Percentiles rank a stretch among this genome's conserved stretches.
Conservation (phyloP, 2,797 vertebrate genomes). For the Echiichthys vipera region DNA sequence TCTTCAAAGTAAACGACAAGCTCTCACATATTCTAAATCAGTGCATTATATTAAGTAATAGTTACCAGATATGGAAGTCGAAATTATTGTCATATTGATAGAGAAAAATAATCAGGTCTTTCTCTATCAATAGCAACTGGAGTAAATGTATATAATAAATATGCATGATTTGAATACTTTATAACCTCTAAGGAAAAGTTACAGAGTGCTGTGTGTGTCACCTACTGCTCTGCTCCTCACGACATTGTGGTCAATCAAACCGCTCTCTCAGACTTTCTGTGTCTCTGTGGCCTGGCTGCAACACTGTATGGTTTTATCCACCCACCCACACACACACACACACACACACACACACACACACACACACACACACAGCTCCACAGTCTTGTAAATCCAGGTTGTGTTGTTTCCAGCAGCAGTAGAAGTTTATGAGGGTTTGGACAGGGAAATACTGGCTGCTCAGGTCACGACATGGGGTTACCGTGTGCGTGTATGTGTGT, state of each 20-base stretch:
- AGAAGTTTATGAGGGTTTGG: constrained; percentile 66
- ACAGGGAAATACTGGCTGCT: constrained; percentile 50
- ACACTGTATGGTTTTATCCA: constrained; percentile 43
- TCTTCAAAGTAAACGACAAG: not conserved
- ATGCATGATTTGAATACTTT: not conserved
- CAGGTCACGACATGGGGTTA: constrained; percentile 70
- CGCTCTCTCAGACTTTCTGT: constrained; percentile 49
- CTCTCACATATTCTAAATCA: constrained; percentile 3
- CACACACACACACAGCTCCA: constrained; percentile 27
- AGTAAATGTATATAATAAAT: not conserved
- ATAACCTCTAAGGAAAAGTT: not conserved
- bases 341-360: constrained; percentile 28
- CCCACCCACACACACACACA: constrained; percentile 30
- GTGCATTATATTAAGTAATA: not conserved
- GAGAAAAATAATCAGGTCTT: not conserved
- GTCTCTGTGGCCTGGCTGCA: constrained; percentile 72
- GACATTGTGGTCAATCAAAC: constrained; percentile 67
- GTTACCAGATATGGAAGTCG: not conserved
- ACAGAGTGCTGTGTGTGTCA: constrained; percentile 1
- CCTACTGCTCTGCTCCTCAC: constrained; percentile 60
- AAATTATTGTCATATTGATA: not conserved
- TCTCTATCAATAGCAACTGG: not conserved
- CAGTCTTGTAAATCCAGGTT: constrained; percentile 61
- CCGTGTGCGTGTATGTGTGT: constrained; percentile 10
- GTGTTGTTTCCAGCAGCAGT: constrained; percentile 72